Base-by-base conservation (phyloP, 2,797 vertebrate species). In the Gymnodraco acuticeps region DNA sequence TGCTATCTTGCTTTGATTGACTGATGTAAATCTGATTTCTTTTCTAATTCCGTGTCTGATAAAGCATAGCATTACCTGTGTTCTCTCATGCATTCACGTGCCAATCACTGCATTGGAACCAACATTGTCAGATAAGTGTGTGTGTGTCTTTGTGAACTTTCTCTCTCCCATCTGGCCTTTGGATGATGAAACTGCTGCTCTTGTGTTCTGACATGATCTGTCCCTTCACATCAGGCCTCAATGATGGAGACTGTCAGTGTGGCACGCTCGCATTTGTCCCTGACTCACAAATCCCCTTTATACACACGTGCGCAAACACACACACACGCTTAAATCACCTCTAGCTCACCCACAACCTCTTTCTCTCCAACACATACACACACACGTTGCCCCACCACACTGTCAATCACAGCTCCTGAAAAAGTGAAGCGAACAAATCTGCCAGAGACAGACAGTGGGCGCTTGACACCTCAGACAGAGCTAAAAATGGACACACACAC, bases 221-320 rank as follows among this genome's bases (percentile, higher is more conserved):
- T 93, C 92, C 84, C 81, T 79, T 92, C 85, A 50, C 80, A 92
- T 94, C 85, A 92, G 82, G 66, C 60, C 80, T 56, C 62, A 47
- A 74, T 91, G 92, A 93, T 88, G 79, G 91, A 92, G 80, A 83
- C 80, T 70, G 91, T 91, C 89, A 92, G 82, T 1, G 14, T 53
- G 70, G 82, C 80, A 77, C 67, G 58, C 80, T 86, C 8, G 13
- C 87, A 51, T 88, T 88, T 79, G 85, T 84, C 81, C 84, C 85
- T 82, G 79, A 89, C 89, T 90, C 88, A 88, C 82, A 82, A 89
- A 81, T 83, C 75, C 80, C 70, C 53, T 63, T 61, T 31, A 60
- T 75, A 65, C 67, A 77, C 64, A 51, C 42, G 64, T 41, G 16
- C 16, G 1, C 47, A 14, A 16, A 15, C 50, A 19, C 58, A 43